Evolutionary conservation across 2,113 vertebrate genomes (phyloP).

Genomic region (Crotalus viridis): DNA sequence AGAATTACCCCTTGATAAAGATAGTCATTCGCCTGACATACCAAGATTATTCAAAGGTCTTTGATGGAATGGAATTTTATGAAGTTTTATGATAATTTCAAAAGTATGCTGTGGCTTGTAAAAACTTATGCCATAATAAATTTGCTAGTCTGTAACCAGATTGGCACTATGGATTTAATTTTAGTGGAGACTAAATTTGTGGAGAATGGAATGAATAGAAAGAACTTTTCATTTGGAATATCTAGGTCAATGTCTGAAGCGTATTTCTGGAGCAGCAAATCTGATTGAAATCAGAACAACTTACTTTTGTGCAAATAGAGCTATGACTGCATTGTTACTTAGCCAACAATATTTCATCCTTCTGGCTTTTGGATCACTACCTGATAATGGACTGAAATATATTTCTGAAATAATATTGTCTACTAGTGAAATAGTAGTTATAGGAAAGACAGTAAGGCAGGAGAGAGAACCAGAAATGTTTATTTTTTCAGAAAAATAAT

Average conservation of each 20-base stretch:
- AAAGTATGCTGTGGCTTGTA: background rate
- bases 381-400: background rate
- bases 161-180: background rate
- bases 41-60: background rate
- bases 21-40: background rate
- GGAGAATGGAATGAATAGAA: background rate
- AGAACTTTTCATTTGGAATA: background rate
- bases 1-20: background rate
- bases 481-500: conserved; percentile 18
- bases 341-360: background rate
- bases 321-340: background rate
- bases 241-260: background rate
- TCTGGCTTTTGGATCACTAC: background rate
- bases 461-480: conserved; percentile 28
- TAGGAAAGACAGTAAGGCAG: conserved; percentile 33
- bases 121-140: background rate
- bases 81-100: background rate
- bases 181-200: background rate
- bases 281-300: background rate
- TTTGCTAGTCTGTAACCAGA: background rate
- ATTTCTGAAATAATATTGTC: background rate
- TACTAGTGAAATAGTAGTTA: conserved; percentile 8
- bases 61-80: background rate
- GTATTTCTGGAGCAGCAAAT: background rate
- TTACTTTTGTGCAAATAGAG: background rate